Evolutionary conservation across 2,888 invertebrate genomes (phyloP).

Genomic region (Thereva unica): DNA sequence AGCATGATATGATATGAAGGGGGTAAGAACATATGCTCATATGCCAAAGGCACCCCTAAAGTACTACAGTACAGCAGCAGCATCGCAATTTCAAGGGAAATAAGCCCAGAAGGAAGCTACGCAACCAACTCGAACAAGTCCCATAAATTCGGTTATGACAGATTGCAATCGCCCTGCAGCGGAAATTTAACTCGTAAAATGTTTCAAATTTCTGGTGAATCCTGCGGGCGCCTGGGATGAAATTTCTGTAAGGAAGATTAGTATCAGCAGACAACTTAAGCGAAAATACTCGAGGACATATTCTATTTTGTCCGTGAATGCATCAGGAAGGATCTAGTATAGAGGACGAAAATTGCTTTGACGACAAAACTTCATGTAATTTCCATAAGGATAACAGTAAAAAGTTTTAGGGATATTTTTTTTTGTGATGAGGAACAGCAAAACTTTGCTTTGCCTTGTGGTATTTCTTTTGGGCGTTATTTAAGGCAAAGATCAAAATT

Average conservation of each 20-base stretch:
- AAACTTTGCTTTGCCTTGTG: too few relatives aligned
- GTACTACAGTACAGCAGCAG: neutral
- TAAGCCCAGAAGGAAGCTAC: conserved; percentile 19
- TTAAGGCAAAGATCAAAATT: too few relatives aligned
- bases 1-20: neutral
- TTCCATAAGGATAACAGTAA: too few relatives aligned
- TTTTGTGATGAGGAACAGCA: too few relatives aligned
- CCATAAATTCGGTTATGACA: conserved; percentile 48
- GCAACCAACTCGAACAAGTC: conserved; percentile 37
- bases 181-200: conserved; percentile 47
- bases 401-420: too few relatives aligned
- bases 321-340: conserved; percentile 17
- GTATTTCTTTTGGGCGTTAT: too few relatives aligned
- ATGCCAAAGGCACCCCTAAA: conserved; percentile 7
- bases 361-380: too few relatives aligned
- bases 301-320: conserved; percentile 1
- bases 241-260: conserved; percentile 10
- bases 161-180: conserved; percentile 47
- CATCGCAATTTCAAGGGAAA: conserved; percentile 6
- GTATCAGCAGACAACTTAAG: conserved; percentile 13
- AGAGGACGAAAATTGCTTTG: conserved; percentile 9
- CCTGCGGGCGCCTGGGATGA: conserved; percentile 1
- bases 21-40: conserved; percentile 28
- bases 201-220: conserved; percentile 43
- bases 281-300: neutral